Evolutionary conservation across 2,888 invertebrate species (phyloP), one percentile per base, ranked within the genome.

Genomic region (Galeruca laticollis): DNA sequence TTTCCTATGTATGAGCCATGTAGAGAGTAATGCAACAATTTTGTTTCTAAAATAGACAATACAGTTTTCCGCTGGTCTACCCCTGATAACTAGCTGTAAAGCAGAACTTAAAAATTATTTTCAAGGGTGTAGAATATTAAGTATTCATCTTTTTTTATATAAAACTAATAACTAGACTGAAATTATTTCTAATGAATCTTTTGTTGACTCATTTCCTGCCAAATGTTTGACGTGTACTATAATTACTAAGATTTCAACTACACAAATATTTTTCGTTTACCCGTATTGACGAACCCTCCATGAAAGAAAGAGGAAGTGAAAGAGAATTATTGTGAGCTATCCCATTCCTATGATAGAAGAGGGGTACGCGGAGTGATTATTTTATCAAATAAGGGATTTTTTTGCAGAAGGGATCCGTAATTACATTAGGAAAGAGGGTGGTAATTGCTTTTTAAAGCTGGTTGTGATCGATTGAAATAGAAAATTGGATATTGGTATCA

Each of bases 391-490:
- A 54, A 78, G 77, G 77, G 81, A 79, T 78, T 78, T 78, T 82
- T 82, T 79, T 72, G 43, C 69, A 75, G 68, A 52, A 77, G 79
- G 80, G 80, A 79, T 78, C 80, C 73, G 82, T 84, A 84, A 84
- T 84, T 84, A 82, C 82, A 81, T 84, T 83, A 82, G 80, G 78
- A 78, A 80, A 75, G 76, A 78, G 81, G 82, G 80, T 77, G 81
- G 82, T 84, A 84, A 84, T 84, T 84, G 84, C 82, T 83, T 84
- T 84, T 84, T 84, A 84, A 84, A 84, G 80, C 81, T 78, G 78
- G 78, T 76, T 71, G 76, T 75, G 75, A 68, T 70, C 77, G 75
- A 75, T 76, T 71, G 76, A 76, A 78, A 78, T 73, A 73, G 70
- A 73, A 74, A 66, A 73, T 73, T 69, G 67, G 73, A 73, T 69